phyloP scores from a whole-genome alignment of 2,113 vertebrate species.

The Phainopepla nitens region DNA sequence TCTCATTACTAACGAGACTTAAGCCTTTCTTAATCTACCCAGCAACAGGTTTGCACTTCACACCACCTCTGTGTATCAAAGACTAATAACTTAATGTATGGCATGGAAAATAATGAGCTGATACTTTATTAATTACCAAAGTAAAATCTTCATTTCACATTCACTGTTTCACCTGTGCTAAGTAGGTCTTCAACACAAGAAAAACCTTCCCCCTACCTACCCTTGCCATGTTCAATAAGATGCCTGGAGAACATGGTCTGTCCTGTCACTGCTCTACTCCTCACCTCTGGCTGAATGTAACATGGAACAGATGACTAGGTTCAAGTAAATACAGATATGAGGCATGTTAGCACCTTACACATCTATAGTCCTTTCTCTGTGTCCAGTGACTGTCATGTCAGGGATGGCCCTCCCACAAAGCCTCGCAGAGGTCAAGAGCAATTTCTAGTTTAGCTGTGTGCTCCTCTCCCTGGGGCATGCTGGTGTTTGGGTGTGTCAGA shows the following conservation, averaged over 20 bases:
- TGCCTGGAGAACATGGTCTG: background rate
- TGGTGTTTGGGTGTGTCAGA: background rate
- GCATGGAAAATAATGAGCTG: background rate
- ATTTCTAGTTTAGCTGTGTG: background rate
- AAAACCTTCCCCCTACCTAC: background rate
- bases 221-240: background rate
- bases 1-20: background rate
- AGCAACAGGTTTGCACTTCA: background rate
- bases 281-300: background rate
- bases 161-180: background rate
- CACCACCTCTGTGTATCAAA: background rate
- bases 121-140: background rate
- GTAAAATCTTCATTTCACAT: background rate
- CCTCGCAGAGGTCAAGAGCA: background rate
- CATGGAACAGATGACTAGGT: background rate
- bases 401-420: background rate
- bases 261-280: background rate
- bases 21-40: background rate
- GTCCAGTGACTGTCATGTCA: background rate
- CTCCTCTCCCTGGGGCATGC: background rate
- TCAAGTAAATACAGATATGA: background rate
- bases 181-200: background rate
- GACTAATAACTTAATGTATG: background rate
- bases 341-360: background rate
- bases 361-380: background rate